Conservation (phyloP, 2,797 vertebrate species). For the Cuniculus paca region DNA sequence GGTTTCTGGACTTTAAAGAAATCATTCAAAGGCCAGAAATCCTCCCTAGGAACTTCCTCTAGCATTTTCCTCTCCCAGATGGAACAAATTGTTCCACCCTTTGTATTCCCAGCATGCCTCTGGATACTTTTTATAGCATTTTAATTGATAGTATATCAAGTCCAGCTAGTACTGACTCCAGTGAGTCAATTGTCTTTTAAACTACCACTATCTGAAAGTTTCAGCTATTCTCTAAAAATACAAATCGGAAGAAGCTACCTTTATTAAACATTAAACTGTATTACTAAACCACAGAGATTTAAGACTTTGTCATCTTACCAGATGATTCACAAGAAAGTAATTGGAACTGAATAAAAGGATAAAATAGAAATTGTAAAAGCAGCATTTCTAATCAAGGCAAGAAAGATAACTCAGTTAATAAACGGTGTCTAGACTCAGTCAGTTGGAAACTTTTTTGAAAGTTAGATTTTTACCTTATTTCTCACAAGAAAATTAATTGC, state of each 20-base stretch:
- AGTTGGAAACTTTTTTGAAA: neutral
- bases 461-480: neutral
- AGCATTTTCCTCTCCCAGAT: neutral
- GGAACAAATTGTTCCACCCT: neutral
- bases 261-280: neutral
- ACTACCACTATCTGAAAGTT: neutral
- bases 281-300: conserved; percentile 15
- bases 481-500: neutral
- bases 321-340: neutral
- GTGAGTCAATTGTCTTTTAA: neutral
- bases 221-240: neutral
- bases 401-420: neutral
- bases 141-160: neutral
- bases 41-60: neutral
- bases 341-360: neutral
- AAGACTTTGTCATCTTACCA: neutral
- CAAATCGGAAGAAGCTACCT: neutral
- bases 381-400: neutral
- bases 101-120: neutral
- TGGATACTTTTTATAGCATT: neutral
- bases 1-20: neutral
- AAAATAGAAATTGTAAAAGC: neutral
- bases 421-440: neutral
- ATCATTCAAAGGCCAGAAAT: neutral
- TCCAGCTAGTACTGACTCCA: neutral